Evolutionary conservation across 2,888 invertebrate species (phyloP).

Genomic region (Drosophila helvetica): DNA sequence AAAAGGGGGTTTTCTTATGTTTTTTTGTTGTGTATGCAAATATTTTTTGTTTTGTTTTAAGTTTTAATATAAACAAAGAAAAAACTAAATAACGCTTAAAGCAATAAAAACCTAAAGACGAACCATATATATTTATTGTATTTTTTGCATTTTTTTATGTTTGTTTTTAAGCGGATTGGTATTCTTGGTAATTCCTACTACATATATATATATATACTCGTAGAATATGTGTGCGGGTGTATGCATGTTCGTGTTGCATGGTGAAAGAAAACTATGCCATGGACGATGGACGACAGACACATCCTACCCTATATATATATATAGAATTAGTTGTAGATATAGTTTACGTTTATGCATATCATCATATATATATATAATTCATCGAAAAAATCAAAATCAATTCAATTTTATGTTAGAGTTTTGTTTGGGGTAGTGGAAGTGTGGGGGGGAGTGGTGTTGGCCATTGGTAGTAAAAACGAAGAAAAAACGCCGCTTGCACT

Average conservation of each 20-base stretch:
- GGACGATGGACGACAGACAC: slow-evolving; percentile 17
- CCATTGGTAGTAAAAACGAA: slow-evolving; percentile 26
- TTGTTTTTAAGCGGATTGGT: slow-evolving; percentile 28
- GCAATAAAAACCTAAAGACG: slow-evolving; percentile 73
- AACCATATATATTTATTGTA: slow-evolving; percentile 54
- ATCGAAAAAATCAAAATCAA: slow-evolving; percentile 56
- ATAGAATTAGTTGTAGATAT: slow-evolving; percentile 31
- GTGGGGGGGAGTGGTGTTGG: not conserved
- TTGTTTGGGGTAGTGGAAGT: slow-evolving; percentile 18
- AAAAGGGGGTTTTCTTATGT: slow-evolving; percentile 42
- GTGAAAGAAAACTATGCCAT: slow-evolving; percentile 27
- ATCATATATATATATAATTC: slow-evolving; percentile 42
- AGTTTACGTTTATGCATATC: slow-evolving; percentile 36
- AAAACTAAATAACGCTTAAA: slow-evolving; percentile 80
- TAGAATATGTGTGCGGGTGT: slow-evolving; percentile 28
- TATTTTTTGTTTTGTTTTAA: slow-evolving; percentile 19
- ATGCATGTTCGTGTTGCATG: not conserved
- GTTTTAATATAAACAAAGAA: slow-evolving; percentile 72
- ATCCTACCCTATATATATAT: slow-evolving; percentile 40
- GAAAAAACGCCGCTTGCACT: slow-evolving; percentile 64
- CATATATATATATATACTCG: slow-evolving; percentile 28
- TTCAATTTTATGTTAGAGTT: slow-evolving; percentile 43
- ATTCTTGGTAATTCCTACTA: slow-evolving; percentile 21
- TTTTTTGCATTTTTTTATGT: slow-evolving; percentile 48
- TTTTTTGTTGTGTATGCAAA: slow-evolving; percentile 46